These are phyloP conservation scores for Strigamia crassipes DNA, from an alignment of 2,888 invertebrate genomes.

Conservation along the genomic window DNA sequence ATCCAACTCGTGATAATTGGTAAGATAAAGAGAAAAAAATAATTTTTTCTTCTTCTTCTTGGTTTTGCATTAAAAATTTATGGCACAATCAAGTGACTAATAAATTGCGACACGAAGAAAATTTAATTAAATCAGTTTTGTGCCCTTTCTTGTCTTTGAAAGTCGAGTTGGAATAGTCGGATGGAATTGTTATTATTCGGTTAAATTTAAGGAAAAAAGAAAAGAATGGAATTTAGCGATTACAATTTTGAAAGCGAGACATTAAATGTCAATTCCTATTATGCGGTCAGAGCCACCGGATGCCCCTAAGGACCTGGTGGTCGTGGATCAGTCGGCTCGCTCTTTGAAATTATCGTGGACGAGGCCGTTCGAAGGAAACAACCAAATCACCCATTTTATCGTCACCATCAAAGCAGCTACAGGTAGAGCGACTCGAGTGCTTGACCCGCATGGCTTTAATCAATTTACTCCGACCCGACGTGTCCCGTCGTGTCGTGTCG, in stretches of 20 bases:
- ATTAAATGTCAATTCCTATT: background rate
- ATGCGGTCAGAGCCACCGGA: constrained; percentile 74
- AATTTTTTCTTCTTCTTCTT: no score
- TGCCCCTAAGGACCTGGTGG: constrained; percentile 84
- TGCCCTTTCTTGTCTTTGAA: no score
- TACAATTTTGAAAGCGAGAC: background rate
- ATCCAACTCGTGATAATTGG: constrained; percentile 39
- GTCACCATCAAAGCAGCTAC: constrained; percentile 82
- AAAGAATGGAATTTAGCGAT: background rate
- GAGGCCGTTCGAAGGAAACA: constrained; percentile 88
- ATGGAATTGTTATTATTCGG: background rate
- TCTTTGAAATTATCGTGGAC: constrained; percentile 91
- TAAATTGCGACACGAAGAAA: background rate
- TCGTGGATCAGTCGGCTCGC: constrained; percentile 86
- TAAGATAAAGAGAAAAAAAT: background rate
- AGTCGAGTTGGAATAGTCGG: no score
- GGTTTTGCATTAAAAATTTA: background rate
- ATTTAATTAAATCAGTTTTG: background rate
- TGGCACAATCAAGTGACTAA: background rate
- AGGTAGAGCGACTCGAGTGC: constrained; percentile 53
- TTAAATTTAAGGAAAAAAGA: no score
- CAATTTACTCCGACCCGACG: background rate
- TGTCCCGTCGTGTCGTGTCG: background rate
- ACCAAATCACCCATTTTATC: constrained; percentile 83
- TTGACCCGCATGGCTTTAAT: background rate